These are phyloP conservation scores for Opisthograptis luteolata DNA, from an alignment of 2,888 invertebrate genomes.

Conservation along the genomic window DNA sequence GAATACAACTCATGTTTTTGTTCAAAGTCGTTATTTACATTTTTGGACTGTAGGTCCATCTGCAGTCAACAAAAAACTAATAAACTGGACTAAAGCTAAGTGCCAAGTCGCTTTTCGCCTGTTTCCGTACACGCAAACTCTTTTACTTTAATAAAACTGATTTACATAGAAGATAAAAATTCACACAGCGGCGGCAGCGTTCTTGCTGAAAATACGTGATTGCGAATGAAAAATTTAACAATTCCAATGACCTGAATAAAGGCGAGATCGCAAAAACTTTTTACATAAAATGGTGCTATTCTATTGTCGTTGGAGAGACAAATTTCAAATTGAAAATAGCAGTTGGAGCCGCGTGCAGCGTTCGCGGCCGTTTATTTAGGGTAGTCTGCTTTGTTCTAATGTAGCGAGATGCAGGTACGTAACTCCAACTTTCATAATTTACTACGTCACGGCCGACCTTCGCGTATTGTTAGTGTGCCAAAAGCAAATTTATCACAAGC, in stretches of 20 bases:
- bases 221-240: conserved; percentile 45
- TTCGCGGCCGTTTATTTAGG: conserved; percentile 62
- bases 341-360: conserved; percentile 56
- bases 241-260: conserved; percentile 58
- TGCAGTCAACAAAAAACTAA: no score
- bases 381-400: conserved; percentile 62
- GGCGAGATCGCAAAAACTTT: conserved; percentile 58
- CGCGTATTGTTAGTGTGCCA: conserved; percentile 28
- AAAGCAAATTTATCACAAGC: conserved; percentile 26
- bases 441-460: conserved; percentile 46
- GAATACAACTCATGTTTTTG: not conserved
- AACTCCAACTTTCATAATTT: conserved; percentile 64
- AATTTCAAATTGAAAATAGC: conserved; percentile 79
- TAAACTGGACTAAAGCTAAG: conserved; percentile 3
- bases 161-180: conserved; percentile 28
- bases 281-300: conserved; percentile 65
- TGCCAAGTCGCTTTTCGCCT: conserved; percentile 1
- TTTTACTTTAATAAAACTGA: conserved; percentile 5
- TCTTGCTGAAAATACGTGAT: conserved; percentile 33
- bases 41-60: conserved; percentile 1
- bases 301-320: conserved; percentile 67
- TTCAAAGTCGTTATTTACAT: not conserved
- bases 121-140: conserved; percentile 2
- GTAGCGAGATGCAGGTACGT: conserved; percentile 58
- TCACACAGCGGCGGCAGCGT: conserved; percentile 22